Base-by-base conservation (phyloP, 1,140 invertebrate species). In the Neotoxoptera formosana region DNA sequence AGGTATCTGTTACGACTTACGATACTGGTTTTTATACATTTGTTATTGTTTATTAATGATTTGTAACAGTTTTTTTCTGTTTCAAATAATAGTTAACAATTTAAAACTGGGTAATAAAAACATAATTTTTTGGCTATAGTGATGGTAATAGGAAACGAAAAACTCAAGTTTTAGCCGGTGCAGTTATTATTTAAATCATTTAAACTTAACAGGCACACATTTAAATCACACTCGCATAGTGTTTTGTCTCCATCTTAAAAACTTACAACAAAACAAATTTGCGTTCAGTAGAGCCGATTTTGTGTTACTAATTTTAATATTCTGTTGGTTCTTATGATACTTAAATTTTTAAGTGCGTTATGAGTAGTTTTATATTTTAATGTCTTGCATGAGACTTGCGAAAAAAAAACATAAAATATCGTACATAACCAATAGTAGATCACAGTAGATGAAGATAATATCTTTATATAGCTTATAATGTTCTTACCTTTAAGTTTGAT, bases 171-270 rank as follows among this genome's bases (percentile, higher is more conserved):
- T 14, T 67, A 67, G 4, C 60, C 9, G 9, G 9, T 14, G 14
- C 4, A 14, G 25, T 11, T 9, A 60, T 11, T 9, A 60, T 60
- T 30, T 60, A 60, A 30, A 9, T 30, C 11, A 11, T 11, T 30
- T 67, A n/a, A 30, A 1, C 60, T n/a, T 67, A 1, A 17, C 4
- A 67, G 11, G 30, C 51, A n/a, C 1, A 7, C 4, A 53, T 21
- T 23, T 53, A 53, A 53, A 53, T 20, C 21, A 23, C 30, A 67
- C 30, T 14, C 14, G 14, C 11, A n/a, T n/a, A 67, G 0, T n/a
- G 14, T n/a, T 0, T n/a, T 67, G 14, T n/a, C 4, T 67, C n/a
- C 0, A 0, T 17, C 30, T n/a, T 17, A n/a, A 6, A n/a, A 67
- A 67, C 11, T 3, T 67, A 11, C 30, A n/a, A 30, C 4, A n/a